Percentiles rank a stretch among this genome's conserved stretches.
phyloP scores from a whole-genome alignment of 2,797 vertebrate species.

The Crenuchus spilurus region DNA sequence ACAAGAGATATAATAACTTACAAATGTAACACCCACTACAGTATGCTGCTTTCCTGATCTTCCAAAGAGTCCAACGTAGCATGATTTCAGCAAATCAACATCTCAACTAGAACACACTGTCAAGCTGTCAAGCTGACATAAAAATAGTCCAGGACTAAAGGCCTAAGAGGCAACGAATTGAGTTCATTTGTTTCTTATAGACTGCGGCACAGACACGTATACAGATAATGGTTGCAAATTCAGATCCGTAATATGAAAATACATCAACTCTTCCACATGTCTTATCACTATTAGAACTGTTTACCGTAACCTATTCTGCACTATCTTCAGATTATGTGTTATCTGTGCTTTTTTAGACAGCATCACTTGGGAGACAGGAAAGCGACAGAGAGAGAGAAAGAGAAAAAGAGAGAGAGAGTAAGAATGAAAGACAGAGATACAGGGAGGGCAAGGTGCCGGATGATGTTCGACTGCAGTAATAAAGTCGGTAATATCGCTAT shows the following conservation, averaged over 20 bases:
- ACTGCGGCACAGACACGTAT: neutral
- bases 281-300: conserved; percentile 12
- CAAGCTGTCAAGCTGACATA: conserved; percentile 42
- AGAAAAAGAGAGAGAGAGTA: conserved; percentile 19
- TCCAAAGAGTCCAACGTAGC: conserved; percentile 22
- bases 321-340: conserved; percentile 29
- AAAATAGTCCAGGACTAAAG: conserved; percentile 44
- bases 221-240: neutral
- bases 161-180: conserved; percentile 26
- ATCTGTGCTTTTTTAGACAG: conserved; percentile 17
- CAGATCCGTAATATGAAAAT: conserved; percentile 1
- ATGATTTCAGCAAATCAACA: conserved; percentile 44
- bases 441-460: conserved; percentile 64
- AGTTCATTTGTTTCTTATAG: conserved; percentile 40
- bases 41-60: conserved; percentile 9
- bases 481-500: conserved; percentile 84
- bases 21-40: neutral
- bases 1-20: conserved; percentile 26
- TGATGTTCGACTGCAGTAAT: conserved; percentile 79
- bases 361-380: neutral
- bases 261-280: neutral
- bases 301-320: conserved; percentile 14
- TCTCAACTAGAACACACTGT: conserved; percentile 38
- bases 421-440: conserved; percentile 47
- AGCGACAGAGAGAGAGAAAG: conserved; percentile 19